phyloP scores from a whole-genome alignment of 2,888 invertebrate genomes.

The Criorhina ranunculi region DNA sequence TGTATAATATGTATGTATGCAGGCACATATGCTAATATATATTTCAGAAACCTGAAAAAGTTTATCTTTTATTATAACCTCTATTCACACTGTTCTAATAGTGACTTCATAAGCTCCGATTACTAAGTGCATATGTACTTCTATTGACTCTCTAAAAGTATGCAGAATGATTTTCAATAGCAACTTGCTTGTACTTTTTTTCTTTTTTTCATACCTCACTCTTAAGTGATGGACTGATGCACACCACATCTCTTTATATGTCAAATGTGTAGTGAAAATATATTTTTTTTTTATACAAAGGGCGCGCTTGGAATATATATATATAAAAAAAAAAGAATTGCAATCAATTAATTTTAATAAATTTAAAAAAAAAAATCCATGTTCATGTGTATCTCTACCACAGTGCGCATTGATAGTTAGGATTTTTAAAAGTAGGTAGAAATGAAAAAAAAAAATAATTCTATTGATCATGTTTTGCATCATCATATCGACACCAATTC shows the following conservation, averaged over 20 bases:
- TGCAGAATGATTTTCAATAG: constrained; percentile 13
- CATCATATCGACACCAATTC: constrained; percentile 20
- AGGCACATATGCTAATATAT: no score
- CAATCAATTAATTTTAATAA: constrained; percentile 57
- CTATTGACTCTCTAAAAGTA: constrained; percentile 17
- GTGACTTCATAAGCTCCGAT: neutral
- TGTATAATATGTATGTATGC: no score
- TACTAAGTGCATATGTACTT: constrained; percentile 17
- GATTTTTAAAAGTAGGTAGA: constrained; percentile 5
- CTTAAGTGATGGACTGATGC: neutral
- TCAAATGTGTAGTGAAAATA: neutral
- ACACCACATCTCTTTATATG: no score
- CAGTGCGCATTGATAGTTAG: constrained; percentile 12
- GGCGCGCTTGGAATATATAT: neutral
- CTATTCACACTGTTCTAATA: neutral
- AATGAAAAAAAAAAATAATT: no score
- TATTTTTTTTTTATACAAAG: constrained; percentile 1
- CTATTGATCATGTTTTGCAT: constrained; percentile 15
- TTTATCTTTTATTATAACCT: neutral
- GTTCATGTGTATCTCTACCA: neutral
- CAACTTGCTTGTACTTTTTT: neutral
- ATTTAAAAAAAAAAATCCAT: constrained; percentile 14
- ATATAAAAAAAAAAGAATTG: constrained; percentile 9
- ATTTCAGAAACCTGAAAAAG: no score
- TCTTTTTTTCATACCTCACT: neutral